A percentile compares a stretch with the other conserved stretches of the same genome.
Conservation (phyloP, 1,140 invertebrate species). For the Drosophila neocordata region DNA sequence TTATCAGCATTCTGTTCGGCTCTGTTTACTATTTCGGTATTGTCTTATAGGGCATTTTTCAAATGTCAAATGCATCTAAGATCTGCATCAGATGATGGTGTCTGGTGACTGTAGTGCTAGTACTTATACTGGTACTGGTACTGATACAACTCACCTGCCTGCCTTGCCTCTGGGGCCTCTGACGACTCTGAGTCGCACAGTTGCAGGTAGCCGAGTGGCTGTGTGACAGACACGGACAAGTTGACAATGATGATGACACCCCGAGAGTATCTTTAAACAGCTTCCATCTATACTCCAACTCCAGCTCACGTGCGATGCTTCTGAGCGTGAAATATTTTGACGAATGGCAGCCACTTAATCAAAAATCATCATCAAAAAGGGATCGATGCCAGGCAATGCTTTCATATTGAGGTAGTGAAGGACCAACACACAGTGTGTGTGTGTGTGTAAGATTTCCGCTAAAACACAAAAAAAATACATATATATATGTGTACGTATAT, state of each 20-base stretch:
- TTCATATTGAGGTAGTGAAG: conserved; percentile 68
- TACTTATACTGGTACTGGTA: no score
- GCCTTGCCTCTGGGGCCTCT: conserved; percentile 9
- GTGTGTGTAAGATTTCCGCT: conserved; percentile 66
- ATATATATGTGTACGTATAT: not conserved
- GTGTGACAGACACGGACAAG: conserved; percentile 35
- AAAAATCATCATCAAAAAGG: conserved; percentile 79
- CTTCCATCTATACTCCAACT: conserved; percentile 29
- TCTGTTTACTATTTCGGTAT: conserved; percentile 69
- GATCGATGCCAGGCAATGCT: conserved; percentile 82
- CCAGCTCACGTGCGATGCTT: conserved; percentile 61
- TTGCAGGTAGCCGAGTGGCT: conserved; percentile 75
- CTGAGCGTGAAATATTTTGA: conserved; percentile 80
- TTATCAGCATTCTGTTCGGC: conserved; percentile 45
- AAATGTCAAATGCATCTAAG: conserved; percentile 62
- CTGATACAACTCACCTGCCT: conserved; percentile 25
- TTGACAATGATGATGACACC: conserved; percentile 61
- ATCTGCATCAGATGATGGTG: conserved; percentile 24
- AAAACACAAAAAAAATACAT: conserved; percentile 37
- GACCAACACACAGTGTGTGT: conserved; percentile 42
- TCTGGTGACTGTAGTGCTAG: not conserved
- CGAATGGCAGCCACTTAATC: conserved; percentile 82
- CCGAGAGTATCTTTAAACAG: conserved; percentile 9
- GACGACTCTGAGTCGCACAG: conserved; percentile 63
- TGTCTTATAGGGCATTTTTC: conserved; percentile 70